Evolutionary conservation across 2,888 invertebrate species (phyloP), one percentile per base, ranked within the genome.

Genomic region (Drosophila ustulata): DNA sequence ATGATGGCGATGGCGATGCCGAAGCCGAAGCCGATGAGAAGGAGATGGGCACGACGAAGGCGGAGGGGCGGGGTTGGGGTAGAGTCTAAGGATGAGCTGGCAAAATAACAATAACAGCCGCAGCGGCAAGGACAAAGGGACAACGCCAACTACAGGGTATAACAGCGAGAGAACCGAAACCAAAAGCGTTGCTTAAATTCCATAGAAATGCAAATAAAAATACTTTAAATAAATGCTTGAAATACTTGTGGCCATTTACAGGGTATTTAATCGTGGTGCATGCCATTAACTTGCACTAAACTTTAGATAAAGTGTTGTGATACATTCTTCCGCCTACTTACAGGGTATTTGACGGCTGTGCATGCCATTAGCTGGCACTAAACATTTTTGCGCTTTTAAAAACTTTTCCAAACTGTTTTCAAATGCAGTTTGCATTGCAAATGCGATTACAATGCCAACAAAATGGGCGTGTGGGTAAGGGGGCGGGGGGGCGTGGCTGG

Each of bases 31-130:
- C 9, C 6, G 6, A 6, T 3, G 13, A 34, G 34, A 1, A 2
- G 34, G 11, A 34, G 39, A 13, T 13, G 39, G 13, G 4, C 7
- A 13, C 34, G 1, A 37, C 3, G 11, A 2, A 11, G 13, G 18
- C 18, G 18, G 18, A 18, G 25, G 25, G 11, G 30, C 30, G n/a
- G 5, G 43, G 3, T 6, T 6, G 5, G 30, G 6, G 2, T 7
- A 43, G 46, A 61, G 32, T 34, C 63, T 61, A 62, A 72, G 73
- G 64, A 67, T 77, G 72, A 75, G 77, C 77, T 58, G 32, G 58
- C 46, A 56, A 63, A 70, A 13, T 39, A 45, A 23, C 26, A 55
- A 65, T 30, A 28, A 45, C 8, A 39, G 6, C 5, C 2, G 6
- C 6, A 30, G 53, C 13, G 50, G 45, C 34, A 46, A 39, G 11